Conservation (phyloP, 2,888 invertebrate genomes). For the Archips xylosteana region DNA sequence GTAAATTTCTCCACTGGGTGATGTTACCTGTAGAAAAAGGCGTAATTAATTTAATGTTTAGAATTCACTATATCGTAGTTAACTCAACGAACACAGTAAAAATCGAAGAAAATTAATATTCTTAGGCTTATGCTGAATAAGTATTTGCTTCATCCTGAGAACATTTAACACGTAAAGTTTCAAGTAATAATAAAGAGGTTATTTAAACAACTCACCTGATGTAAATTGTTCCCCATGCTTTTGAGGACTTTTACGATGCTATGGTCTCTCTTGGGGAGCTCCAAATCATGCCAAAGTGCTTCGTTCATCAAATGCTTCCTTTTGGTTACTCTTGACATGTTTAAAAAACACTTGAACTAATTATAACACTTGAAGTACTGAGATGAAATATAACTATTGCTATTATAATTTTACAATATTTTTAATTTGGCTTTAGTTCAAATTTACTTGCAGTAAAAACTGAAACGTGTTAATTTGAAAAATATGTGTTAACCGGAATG, state of each 20-base stretch:
- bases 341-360: not conserved
- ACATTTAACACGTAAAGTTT: not conserved
- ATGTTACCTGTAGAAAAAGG: constrained; percentile 79
- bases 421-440: too few species aligned
- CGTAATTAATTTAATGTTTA: too few species aligned
- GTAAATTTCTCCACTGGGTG: constrained; percentile 87
- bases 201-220: constrained; percentile 87
- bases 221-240: constrained; percentile 96
- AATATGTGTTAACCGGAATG: too few species aligned
- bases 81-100: not conserved
- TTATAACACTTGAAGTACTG: too few species aligned
- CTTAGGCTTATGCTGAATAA: not conserved
- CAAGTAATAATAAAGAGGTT: constrained; percentile 9
- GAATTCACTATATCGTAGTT: too few species aligned
- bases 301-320: constrained; percentile 93
- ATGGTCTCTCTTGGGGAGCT: constrained; percentile 90
- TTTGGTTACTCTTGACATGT: constrained; percentile 92
- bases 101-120: not conserved
- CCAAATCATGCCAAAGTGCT: constrained; percentile 90
- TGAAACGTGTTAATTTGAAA: too few species aligned
- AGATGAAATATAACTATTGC: not conserved
- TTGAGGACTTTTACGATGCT: constrained; percentile 91
- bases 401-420: not conserved
- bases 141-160: not conserved
- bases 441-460: too few species aligned